Conservation (phyloP, 2,113 vertebrate species). For the Dasyornis broadbenti region DNA sequence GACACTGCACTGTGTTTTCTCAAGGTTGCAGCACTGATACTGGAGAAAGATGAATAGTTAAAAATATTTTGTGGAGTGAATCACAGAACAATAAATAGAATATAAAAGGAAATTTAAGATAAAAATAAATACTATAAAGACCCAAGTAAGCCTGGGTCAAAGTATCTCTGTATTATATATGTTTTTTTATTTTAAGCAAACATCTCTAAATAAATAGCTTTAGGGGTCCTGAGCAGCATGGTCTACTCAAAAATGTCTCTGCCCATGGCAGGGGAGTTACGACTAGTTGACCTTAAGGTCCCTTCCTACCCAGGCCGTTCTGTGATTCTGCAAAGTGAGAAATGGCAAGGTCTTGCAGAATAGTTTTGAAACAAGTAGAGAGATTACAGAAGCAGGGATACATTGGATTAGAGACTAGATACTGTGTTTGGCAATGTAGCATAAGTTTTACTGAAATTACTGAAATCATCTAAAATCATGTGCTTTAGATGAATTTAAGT, state of each 20-base stretch:
- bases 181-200: neutral
- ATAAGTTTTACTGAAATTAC: neutral
- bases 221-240: neutral
- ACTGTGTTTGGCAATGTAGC: rapidly evolving
- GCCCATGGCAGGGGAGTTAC: neutral
- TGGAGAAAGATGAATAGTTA: neutral
- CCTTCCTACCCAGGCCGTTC: neutral
- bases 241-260: neutral
- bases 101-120: neutral
- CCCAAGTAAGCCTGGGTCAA: neutral
- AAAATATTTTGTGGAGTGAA: neutral
- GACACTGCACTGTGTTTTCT: neutral
- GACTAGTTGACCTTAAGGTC: neutral
- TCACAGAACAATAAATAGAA: neutral
- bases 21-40: neutral
- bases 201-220: neutral
- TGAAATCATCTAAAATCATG: neutral
- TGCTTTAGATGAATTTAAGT: neutral
- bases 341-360: neutral
- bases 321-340: neutral
- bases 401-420: neutral
- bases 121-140: neutral
- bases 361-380: neutral
- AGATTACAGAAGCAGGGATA: neutral
- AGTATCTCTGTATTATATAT: neutral